Conservation (phyloP, 2,888 invertebrate genomes). For the Choristoneura rosaceana region DNA sequence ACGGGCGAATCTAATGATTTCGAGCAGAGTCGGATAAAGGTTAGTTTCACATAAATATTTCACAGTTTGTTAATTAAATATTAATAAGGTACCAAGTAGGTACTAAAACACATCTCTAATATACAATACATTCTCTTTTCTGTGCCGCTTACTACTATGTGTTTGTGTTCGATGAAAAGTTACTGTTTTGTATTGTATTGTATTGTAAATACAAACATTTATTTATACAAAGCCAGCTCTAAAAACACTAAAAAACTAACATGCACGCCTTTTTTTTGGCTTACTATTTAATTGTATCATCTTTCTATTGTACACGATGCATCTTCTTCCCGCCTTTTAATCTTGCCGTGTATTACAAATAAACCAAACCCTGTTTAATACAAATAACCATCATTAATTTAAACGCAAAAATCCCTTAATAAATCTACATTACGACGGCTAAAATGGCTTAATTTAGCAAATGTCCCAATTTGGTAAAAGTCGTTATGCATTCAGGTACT, state of each 20-base stretch:
- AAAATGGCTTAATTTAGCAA: slow-evolving; percentile 19
- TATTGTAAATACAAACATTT: background rate
- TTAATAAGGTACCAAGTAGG: no score
- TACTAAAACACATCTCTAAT: no score
- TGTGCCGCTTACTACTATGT: no score
- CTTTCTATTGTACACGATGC: background rate
- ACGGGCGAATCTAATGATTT: no score
- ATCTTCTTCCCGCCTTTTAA: slow-evolving; percentile 1
- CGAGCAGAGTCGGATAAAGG: no score
- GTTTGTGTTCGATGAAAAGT: no score
- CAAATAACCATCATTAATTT: slow-evolving; percentile 21
- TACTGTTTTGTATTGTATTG: no score
- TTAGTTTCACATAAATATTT: no score
- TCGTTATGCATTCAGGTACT: slow-evolving; percentile 3
- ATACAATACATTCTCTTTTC: no score
- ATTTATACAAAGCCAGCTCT: background rate
- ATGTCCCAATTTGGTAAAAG: background rate
- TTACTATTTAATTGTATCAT: slow-evolving; percentile 4
- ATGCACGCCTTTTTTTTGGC: background rate
- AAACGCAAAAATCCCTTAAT: slow-evolving; percentile 6
- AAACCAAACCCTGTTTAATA: slow-evolving; percentile 8
- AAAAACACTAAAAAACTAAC: background rate
- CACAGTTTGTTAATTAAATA: no score
- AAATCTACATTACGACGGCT: slow-evolving; percentile 11
- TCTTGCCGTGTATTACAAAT: slow-evolving; percentile 2